Evolutionary conservation across 92 coral and sea anemone genomes (phyloP), one percentile per base, ranked within the genome.

Genomic region (Phenganax marumi): DNA sequence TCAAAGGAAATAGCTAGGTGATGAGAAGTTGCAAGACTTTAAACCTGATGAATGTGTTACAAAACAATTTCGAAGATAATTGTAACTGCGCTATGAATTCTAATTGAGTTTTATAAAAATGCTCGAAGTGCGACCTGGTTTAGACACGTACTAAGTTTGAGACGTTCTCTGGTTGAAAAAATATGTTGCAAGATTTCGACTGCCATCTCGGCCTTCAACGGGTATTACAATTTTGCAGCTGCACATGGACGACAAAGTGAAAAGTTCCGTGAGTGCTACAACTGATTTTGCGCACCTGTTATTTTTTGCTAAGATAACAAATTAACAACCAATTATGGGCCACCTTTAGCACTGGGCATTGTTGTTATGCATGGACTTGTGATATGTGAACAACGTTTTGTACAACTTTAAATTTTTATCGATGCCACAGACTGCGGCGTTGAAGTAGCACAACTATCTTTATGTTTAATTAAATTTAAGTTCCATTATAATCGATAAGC

Each of bases 381-480:
- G 61, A 12, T 2, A 55, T 16, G 65, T 18, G n/a, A 58, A 16
- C n/a, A 58, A 12, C 65, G 13, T 58, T 58, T 58, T 14, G 8
- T 16, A 14, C 5, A 58, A 14, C 6, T 14, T 58, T 58, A 23
- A 58, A 58, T 58, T 18, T 21, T 18, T 19, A 19, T 19, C 17
- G 21, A 62, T 62, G 18, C 68, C 68, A 62, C 66, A 62, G 39
- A 18, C 69, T 64, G 70, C 39, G 69, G 24, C 6, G 69, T 62
- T 62, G 24, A 56, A 7, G 39, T n/a, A 62, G 19, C 19, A 11
- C 26, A 11, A 8, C n/a, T n/a, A 22, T 18, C 25, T 62, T 25
- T n/a, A 62, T 64, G 70, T 16, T 9, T 14, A 58, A 64, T 64
- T 64, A 7, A 64, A 64, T 64, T 64, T 64, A 64, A 0, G 65